Conservation (phyloP, 2,888 invertebrate species). For the Epinotia brunnichana region DNA sequence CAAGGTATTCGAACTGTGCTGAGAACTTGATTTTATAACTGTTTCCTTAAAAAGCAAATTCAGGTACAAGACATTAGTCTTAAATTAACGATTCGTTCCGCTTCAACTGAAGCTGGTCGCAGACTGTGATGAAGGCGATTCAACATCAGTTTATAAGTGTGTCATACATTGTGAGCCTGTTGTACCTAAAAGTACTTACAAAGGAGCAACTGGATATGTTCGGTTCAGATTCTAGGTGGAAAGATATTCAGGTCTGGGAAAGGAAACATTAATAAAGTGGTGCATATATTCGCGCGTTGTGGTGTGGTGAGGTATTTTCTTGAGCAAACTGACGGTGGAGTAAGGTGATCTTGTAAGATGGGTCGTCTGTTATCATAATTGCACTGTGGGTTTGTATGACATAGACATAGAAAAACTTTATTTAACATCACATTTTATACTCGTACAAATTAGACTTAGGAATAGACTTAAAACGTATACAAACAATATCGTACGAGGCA, state of each 20-base stretch:
- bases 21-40: background rate
- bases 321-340: conserved; percentile 23
- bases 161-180: conserved; percentile 51
- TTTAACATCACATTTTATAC: no score
- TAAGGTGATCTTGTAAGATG: conserved; percentile 7
- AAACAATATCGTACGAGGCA: no score
- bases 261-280: conserved; percentile 58
- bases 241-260: conserved; percentile 53
- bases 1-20: background rate
- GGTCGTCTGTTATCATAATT: no score
- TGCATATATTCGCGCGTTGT: conserved; percentile 17
- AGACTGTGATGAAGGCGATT: conserved; percentile 56
- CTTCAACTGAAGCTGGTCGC: conserved; percentile 51
- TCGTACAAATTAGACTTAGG: no score
- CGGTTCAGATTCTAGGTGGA: conserved; percentile 48
- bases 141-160: conserved; percentile 63
- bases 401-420: no score
- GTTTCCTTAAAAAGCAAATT: conserved; percentile 32
- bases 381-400: no score
- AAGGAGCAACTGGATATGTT: conserved; percentile 38
- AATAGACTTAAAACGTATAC: no score
- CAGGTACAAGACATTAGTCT: conserved; percentile 7
- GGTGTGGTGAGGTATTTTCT: conserved; percentile 35
- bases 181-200: conserved; percentile 37
- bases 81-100: conserved; percentile 46